These are phyloP conservation scores for Ursus arctos DNA, from an alignment of 2,113 vertebrate genomes.

Conservation along the genomic window DNA sequence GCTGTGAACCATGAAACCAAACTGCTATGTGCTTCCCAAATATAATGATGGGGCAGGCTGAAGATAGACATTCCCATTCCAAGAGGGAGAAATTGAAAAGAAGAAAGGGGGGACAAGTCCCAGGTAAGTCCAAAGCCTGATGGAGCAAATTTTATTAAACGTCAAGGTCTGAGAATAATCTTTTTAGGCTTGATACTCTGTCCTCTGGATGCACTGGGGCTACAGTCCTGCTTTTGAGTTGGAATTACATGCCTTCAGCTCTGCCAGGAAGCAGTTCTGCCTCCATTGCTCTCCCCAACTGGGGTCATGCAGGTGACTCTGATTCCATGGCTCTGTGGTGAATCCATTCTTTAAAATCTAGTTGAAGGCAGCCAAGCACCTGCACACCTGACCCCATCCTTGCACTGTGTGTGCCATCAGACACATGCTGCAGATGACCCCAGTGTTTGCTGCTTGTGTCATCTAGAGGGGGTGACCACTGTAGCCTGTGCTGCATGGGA, in stretches of 20 bases:
- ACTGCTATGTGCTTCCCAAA: not conserved
- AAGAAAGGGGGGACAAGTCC: not conserved
- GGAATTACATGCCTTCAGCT: not conserved
- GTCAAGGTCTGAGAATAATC: not conserved
- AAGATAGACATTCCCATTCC: not conserved
- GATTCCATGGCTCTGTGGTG: accelerated
- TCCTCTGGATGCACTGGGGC: too few species aligned
- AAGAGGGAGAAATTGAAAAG: not conserved
- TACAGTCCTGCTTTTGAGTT: not conserved
- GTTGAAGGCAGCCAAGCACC: not conserved
- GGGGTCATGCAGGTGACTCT: not conserved
- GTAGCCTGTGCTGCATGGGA: not conserved
- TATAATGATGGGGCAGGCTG: not conserved
- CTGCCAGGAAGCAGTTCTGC: not conserved
- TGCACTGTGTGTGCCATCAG: not conserved
- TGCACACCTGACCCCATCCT: not conserved
- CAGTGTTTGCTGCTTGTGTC: not conserved
- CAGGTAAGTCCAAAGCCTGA: not conserved
- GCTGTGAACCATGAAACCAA: not conserved
- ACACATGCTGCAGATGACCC: not conserved
- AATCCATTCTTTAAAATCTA: not conserved
- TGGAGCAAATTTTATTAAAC: not conserved
- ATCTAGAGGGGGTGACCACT: not conserved
- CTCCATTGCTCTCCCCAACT: not conserved
- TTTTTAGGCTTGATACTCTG: not conserved